Base-by-base conservation (phyloP, 2,888 invertebrate genomes). In the Tholera decimalis region DNA sequence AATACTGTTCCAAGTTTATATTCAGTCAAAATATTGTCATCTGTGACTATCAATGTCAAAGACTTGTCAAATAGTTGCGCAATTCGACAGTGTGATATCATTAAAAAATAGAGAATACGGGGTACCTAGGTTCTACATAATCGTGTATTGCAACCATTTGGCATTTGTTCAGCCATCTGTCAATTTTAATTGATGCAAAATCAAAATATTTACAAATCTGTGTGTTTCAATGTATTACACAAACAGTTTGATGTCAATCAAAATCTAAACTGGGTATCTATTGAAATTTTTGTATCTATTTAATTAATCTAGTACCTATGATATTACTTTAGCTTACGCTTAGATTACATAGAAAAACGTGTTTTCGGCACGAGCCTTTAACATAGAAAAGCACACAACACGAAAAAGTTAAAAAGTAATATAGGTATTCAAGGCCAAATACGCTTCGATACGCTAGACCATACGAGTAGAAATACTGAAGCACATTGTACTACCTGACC, bases 121-220 rank as follows among this genome's bases (percentile, higher is more conserved):
- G n/a, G n/a, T n/a, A n/a, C n/a, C n/a, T n/a, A n/a, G n/a, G n/a
- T n/a, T n/a, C n/a, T n/a, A n/a, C n/a, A n/a, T n/a, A n/a, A n/a
- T n/a, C n/a, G n/a, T n/a, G n/a, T n/a, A n/a, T n/a, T n/a, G 43
- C 4, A 35, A 35, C n/a, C 8, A 39, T 39, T 65, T 71, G 65
- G 47, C 72, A 41, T 49, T 28, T 33, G n/a, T 4, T 62, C 62
- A n/a, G 18, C 11, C 18, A 22, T 22, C 35, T 49, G 35, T 61
- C 72, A 72, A n/a, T 49, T 41, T 35, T 18, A 35, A 35, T 41
- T 62, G 72, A 43, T 24, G 28, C 4, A 7, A n/a, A 35, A 49
- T 62, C 65, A 43, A 62, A 66, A 72, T 18, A 62, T 62, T 62
- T 62, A 5, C 3, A 43, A 62, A 61, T 28, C 9, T 5, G 26